A percentile compares a stretch with the other conserved stretches of the same genome.
These are phyloP conservation scores for Cervus canadensis DNA, from an alignment of 2,113 vertebrate genomes.

Conservation along the genomic window DNA sequence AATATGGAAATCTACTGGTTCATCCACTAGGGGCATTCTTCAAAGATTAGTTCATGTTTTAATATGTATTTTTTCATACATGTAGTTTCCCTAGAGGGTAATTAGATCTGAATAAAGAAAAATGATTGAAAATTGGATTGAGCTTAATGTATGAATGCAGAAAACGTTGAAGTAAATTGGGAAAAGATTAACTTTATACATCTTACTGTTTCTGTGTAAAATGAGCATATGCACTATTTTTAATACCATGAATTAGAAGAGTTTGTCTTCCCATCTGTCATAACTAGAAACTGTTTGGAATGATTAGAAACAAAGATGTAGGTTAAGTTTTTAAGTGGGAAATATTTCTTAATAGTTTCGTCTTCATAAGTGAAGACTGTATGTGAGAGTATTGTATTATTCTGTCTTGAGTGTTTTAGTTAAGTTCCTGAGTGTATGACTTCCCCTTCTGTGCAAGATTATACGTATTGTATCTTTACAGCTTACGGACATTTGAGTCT, in stretches of 20 bases:
- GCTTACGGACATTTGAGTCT: background rate
- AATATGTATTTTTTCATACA: background rate
- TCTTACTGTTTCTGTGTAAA: background rate
- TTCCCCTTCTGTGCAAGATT: background rate
- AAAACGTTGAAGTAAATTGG: background rate
- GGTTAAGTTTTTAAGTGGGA: background rate
- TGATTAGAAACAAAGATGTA: background rate
- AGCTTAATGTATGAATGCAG: background rate
- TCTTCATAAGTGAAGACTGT: background rate
- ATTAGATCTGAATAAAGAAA: background rate
- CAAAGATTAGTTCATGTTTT: background rate
- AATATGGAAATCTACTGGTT: background rate
- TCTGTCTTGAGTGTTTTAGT: fast-evolving
- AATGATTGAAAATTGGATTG: background rate
- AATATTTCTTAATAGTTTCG: background rate
- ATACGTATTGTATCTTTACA: fast-evolving
- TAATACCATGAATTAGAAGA: background rate
- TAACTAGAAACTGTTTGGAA: background rate
- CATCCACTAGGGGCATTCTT: background rate
- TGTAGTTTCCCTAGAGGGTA: background rate
- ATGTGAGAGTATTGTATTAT: fast-evolving
- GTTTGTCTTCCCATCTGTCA: background rate
- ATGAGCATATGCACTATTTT: background rate
- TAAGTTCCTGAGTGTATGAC: fast-evolving
- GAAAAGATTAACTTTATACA: background rate